Base-by-base conservation (phyloP, 1,140 invertebrate species). In the Drosophila ercepeae region DNA sequence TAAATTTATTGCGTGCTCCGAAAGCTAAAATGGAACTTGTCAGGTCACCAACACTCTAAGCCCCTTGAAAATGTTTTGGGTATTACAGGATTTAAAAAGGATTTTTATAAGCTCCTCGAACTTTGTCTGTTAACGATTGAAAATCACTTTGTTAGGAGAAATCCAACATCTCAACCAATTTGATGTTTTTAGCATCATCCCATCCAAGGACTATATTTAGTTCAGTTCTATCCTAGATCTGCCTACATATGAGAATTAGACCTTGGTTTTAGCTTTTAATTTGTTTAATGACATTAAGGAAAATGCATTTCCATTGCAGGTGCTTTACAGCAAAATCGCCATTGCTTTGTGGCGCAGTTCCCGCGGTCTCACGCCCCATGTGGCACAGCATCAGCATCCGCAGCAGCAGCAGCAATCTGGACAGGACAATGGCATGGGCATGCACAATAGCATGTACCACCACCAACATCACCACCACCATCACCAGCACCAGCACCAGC, bases 281-380 rank as follows among this genome's bases (percentile, higher is more conserved):
- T 25, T 36, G 27, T 36, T 39, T 51, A 51, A 49, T 57, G 44
- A 42, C 44, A 55, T 50, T 42, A 32, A 9, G 27, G 27, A 36
- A 21, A 59, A 25, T 27, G 5, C 44, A 21, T 57, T 75, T 74
- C 45, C 39, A 21, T 75, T 42, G 45, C 90, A 95, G 94, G 92
- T 94, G 32, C 64, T 95, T 0, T 96, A 96, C 75, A 95, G 94
- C 46, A 93, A 94, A 67, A 96, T 96, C 61, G 95, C 95, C 3
- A 92, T 96, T 8, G 94, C 94, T 0, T 86, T 96, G 14, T 96
- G 95, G 95, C 93, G 93, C 69, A 95, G 94, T 68, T 94, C 94
- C 0, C 92, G 93, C 18, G 93, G 93, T 6, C 86, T 94, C 7
- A 93, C 94, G 50, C 91, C 92, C 49, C 92, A 92, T 76, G 60